Conservation (phyloP, 2,888 invertebrate genomes). For the Isoperla grammatica region DNA sequence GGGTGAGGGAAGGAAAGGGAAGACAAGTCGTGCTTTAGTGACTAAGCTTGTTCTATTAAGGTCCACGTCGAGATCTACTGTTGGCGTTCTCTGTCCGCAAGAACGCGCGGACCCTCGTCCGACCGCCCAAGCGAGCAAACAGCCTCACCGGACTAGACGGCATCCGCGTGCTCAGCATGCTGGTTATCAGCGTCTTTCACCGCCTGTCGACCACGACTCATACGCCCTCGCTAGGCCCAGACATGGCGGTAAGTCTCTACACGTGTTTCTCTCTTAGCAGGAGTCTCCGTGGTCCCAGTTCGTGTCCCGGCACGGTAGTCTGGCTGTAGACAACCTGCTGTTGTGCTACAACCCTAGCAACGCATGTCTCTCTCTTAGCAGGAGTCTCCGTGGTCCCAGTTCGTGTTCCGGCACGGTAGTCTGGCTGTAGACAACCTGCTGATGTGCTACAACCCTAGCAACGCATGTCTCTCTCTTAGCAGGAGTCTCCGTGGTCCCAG, state of each 20-base stretch:
- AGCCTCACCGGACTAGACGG: conserved; percentile 46
- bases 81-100: conserved; percentile 42
- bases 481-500: not conserved
- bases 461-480: not conserved
- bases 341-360: too few relatives aligned
- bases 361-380: too few relatives aligned
- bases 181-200: conserved; percentile 47
- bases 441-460: too few relatives aligned
- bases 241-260: too few relatives aligned
- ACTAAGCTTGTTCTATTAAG: too few relatives aligned
- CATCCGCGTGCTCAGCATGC: conserved; percentile 46
- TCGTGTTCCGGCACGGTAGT: not conserved
- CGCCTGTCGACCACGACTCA: too few relatives aligned
- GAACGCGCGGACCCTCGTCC: conserved; percentile 41
- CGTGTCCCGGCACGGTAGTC: not conserved
- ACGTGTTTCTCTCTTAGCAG: too few relatives aligned
- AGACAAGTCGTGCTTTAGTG: too few relatives aligned
- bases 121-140: conserved; percentile 34
- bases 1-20: too few relatives aligned
- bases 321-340: not conserved
- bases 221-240: too few relatives aligned
- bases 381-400: not conserved
- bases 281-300: not conserved
- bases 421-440: not conserved
- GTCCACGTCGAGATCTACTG: conserved; percentile 26